These are phyloP conservation scores for Cairina moschata DNA, from an alignment of 2,113 vertebrate genomes.

Conservation along the genomic window DNA sequence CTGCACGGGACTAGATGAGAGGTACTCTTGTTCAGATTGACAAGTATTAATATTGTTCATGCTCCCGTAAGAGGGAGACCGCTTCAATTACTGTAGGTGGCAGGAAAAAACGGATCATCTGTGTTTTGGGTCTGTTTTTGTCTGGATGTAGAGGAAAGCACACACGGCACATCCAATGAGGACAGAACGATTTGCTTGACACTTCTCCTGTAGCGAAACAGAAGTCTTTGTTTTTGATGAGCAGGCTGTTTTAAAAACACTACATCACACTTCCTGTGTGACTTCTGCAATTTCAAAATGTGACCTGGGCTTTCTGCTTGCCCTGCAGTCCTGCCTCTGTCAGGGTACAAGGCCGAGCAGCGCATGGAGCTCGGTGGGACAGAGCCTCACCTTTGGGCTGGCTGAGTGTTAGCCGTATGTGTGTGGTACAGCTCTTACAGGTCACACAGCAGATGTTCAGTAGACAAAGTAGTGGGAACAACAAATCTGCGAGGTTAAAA, in stretches of 20 bases:
- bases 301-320: background rate
- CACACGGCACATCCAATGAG: conserved; percentile 12
- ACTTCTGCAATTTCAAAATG: background rate
- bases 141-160: conserved; percentile 39
- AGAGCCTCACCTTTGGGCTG: background rate
- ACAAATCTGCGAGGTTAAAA: background rate
- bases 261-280: background rate
- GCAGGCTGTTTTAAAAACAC: conserved; percentile 24
- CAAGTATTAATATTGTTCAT: background rate
- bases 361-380: background rate
- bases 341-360: background rate
- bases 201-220: conserved; percentile 25
- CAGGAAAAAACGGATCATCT: conserved; percentile 51
- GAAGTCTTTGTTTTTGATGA: conserved; percentile 15
- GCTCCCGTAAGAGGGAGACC: conserved; percentile 2
- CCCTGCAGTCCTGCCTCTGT: background rate
- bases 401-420: accelerated
- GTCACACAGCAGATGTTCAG: background rate
- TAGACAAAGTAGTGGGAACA: background rate
- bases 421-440: background rate
- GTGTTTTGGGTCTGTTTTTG: conserved; percentile 51
- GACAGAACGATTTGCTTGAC: conserved; percentile 46
- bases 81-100: conserved; percentile 44
- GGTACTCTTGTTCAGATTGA: background rate
- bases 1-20: background rate